Conservation (phyloP, 1,140 invertebrate genomes). For the Copidosoma floridanum region DNA sequence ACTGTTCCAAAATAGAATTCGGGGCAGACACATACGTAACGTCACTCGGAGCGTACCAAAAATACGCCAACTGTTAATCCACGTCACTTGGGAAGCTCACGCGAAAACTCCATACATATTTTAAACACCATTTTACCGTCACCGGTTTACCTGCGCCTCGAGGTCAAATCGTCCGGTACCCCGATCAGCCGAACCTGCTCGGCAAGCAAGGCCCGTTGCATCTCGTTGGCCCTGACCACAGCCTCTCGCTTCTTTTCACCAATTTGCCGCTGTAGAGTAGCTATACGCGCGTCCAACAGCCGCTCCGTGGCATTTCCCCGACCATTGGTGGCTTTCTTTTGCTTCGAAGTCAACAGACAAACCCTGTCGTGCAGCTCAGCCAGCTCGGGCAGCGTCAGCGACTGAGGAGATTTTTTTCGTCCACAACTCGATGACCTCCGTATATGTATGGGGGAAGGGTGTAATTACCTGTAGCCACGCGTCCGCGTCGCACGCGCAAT, state of each 20-base stretch:
- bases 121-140: too few species aligned
- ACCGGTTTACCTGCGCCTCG: too few species aligned
- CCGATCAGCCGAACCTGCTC: conserved; percentile 38
- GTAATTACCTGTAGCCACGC: conserved; percentile 42
- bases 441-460: neutral
- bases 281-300: conserved; percentile 40
- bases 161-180: conserved; percentile 40
- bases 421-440: neutral
- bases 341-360: conserved; percentile 40
- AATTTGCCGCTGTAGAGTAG: conserved; percentile 45
- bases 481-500: conserved; percentile 36
- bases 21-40: too few species aligned
- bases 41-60: too few species aligned
- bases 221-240: conserved; percentile 34
- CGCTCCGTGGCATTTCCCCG: too few species aligned
- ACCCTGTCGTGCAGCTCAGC: conserved; percentile 47
- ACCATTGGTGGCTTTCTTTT: conserved; percentile 15
- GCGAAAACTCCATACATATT: too few species aligned
- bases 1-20: too few species aligned
- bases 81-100: too few species aligned
- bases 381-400: conserved; percentile 41
- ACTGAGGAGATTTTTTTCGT: conserved; percentile 26
- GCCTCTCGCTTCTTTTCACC: conserved; percentile 39
- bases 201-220: conserved; percentile 31
- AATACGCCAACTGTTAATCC: too few species aligned